A percentile compares a stretch with the other conserved stretches of the same genome.
Evolutionary conservation across 2,797 vertebrate species (phyloP).

Genomic region (Sebastiscus albofasciatus): DNA sequence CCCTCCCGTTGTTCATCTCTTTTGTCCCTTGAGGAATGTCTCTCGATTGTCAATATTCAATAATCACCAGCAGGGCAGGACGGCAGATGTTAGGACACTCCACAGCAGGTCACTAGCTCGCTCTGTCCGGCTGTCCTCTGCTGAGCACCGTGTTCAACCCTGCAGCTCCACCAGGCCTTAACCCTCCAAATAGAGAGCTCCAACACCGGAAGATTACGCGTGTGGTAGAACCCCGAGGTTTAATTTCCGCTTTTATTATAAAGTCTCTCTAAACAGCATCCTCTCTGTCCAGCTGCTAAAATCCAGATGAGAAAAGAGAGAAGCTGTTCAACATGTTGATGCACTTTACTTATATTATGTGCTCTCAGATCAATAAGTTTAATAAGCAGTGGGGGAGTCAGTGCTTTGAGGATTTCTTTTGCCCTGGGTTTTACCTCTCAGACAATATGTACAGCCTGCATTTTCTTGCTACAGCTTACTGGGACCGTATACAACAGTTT

Average conservation of each 20-base stretch:
- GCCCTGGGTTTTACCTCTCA: neutral
- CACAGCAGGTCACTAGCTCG: slow-evolving; percentile 72
- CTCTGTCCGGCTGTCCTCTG: slow-evolving; percentile 15
- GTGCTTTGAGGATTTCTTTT: neutral
- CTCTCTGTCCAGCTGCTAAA: neutral
- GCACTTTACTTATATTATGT: neutral
- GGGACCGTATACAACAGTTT: neutral
- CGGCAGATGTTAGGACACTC: slow-evolving; percentile 84
- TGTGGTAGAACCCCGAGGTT: neutral
- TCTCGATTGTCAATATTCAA: slow-evolving; percentile 84
- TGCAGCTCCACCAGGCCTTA: neutral
- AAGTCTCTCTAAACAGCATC: neutral
- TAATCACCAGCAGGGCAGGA: slow-evolving; percentile 76
- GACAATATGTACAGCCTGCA: neutral
- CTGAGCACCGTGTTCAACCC: slow-evolving; percentile 30
- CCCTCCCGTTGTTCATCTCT: slow-evolving; percentile 64
- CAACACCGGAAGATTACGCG: neutral
- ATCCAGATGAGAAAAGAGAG: neutral
- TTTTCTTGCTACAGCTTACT: neutral
- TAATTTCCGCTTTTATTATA: neutral
- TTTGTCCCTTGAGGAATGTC: slow-evolving; percentile 71
- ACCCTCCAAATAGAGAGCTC: neutral
- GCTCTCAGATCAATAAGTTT: neutral
- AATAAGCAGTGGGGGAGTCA: neutral
- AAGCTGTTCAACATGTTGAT: neutral